phyloP scores from a whole-genome alignment of 2,888 invertebrate species.

The Drosophila recens region DNA sequence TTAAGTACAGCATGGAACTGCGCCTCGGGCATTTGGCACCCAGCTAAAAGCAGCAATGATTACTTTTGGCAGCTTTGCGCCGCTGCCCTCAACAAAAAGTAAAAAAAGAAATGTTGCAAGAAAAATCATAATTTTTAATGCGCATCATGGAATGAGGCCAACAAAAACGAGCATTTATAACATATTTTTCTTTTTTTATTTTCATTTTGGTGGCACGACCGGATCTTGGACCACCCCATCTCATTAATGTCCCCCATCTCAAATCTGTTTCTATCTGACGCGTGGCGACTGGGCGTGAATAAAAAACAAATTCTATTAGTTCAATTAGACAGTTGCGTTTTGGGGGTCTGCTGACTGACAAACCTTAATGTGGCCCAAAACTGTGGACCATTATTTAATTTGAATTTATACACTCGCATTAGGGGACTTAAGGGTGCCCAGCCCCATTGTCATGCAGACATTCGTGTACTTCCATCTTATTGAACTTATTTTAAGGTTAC shows the following conservation, averaged over 20 bases:
- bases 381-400: constrained; percentile 45
- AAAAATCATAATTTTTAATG: constrained; percentile 61
- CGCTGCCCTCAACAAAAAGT: constrained; percentile 9
- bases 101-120: constrained; percentile 33
- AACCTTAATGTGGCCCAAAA: constrained; percentile 10
- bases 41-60: constrained; percentile 64
- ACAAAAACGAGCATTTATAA: constrained; percentile 31
- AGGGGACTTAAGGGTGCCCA: constrained; percentile 25
- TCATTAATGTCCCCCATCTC: constrained; percentile 8
- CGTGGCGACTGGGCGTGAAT: constrained; percentile 53
- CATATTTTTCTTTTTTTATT: constrained; percentile 35
- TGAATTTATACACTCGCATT: constrained; percentile 31
- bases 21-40: constrained; percentile 61
- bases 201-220: constrained; percentile 20
- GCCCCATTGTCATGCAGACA: not conserved
- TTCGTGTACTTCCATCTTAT: constrained; percentile 18
- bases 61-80: constrained; percentile 56
- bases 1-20: constrained; percentile 67
- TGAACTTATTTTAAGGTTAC: constrained; percentile 25
- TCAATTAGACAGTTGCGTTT: constrained; percentile 64
- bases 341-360: constrained; percentile 15
- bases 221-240: constrained; percentile 19
- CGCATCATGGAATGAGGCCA: constrained; percentile 2
- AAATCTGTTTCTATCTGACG: constrained; percentile 57
- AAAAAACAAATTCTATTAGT: constrained; percentile 66